These are phyloP conservation scores for Bucorvus abyssinicus DNA, from an alignment of 2,797 vertebrate species.

Conservation along the genomic window DNA sequence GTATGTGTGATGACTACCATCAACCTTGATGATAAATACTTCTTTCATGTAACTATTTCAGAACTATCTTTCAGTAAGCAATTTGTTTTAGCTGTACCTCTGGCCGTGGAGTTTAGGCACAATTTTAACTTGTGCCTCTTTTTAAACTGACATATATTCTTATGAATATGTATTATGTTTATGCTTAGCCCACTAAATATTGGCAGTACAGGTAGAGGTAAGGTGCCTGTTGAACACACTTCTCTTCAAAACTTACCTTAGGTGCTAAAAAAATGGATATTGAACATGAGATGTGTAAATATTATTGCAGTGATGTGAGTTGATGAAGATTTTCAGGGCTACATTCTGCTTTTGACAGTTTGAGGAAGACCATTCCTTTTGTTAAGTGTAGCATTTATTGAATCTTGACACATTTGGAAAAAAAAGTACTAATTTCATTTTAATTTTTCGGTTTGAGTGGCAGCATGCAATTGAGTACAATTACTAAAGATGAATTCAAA, in stretches of 20 bases:
- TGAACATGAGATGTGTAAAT: not conserved
- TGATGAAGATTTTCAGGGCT: not conserved
- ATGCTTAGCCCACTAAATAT: not conserved
- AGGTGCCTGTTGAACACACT: not conserved
- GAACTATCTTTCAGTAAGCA: not conserved
- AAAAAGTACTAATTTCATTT: not conserved
- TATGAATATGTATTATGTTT: not conserved
- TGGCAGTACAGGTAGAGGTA: not conserved
- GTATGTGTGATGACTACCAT: not conserved
- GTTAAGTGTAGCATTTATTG: not conserved
- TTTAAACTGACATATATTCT: not conserved
- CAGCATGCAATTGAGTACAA: not conserved
- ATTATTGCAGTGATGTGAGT: not conserved
- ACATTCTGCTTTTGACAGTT: constrained; percentile 4
- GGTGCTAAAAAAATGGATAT: not conserved
- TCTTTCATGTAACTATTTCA: not conserved
- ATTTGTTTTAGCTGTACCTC: not conserved
- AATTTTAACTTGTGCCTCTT: not conserved
- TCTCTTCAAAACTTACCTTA: not conserved
- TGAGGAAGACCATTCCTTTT: not conserved
- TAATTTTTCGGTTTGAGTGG: constrained; percentile 2
- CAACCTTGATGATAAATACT: not conserved
- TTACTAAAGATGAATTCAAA: constrained; percentile 2
- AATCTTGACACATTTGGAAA: not conserved
- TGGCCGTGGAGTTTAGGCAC: not conserved